Percentiles rank a stretch among this genome's conserved stretches.
These are phyloP conservation scores for Kryptopterus vitreolus DNA, from an alignment of 2,797 vertebrate species.

Conservation along the genomic window DNA sequence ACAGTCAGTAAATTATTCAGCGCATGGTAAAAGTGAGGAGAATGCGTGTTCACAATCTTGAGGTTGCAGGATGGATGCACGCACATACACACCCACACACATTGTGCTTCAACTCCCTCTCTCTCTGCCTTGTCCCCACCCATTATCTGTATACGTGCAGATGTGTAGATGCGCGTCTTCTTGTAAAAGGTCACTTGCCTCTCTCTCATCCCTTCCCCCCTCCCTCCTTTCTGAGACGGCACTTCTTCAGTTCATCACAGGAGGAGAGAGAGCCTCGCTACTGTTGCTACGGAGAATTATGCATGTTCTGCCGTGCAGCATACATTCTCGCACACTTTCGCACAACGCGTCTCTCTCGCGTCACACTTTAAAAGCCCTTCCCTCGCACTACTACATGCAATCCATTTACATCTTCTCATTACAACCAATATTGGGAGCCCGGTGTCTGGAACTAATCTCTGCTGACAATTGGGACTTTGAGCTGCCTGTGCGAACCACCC, in stretches of 20 bases:
- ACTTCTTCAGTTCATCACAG: constrained; percentile 43
- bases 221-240: constrained; percentile 36
- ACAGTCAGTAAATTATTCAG: constrained; percentile 28
- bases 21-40: constrained; percentile 4
- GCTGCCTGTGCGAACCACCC: constrained; percentile 44
- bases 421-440: constrained; percentile 36
- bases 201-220: constrained; percentile 19
- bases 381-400: constrained; percentile 14
- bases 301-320: background rate
- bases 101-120: background rate
- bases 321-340: constrained; percentile 13
- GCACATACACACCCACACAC: background rate
- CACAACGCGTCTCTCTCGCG: background rate
- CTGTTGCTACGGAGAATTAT: constrained; percentile 57
- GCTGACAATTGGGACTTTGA: constrained; percentile 56
- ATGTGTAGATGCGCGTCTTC: constrained; percentile 41
- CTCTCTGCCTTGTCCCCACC: background rate
- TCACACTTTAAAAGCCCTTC: constrained; percentile 17
- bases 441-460: constrained; percentile 59
- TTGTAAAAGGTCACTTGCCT: constrained; percentile 48
- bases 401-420: constrained; percentile 49
- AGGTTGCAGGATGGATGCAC: background rate
- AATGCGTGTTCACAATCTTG: background rate
- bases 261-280: constrained; percentile 19
- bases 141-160: constrained; percentile 32